Evolutionary conservation across 2,113 vertebrate genomes (phyloP).

Genomic region (Sminthopsis crassicaudata): DNA sequence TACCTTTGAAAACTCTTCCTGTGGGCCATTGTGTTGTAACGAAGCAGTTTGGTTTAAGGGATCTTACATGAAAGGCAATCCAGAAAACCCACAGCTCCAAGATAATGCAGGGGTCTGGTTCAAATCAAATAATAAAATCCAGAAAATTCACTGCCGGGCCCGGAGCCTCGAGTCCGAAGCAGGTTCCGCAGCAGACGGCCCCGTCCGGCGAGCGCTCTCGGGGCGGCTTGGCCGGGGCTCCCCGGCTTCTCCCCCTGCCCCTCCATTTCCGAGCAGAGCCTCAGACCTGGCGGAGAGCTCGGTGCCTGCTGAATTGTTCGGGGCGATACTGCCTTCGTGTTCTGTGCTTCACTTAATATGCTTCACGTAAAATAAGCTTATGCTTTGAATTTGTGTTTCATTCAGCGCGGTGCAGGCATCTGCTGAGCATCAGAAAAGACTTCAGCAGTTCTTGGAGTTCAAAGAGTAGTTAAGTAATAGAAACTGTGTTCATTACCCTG

Average conservation of each 20-base stretch:
- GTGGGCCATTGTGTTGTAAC: constrained; percentile 76
- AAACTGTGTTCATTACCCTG: constrained; percentile 79
- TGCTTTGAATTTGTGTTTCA: constrained; percentile 80
- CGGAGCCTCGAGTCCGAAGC: constrained; percentile 66
- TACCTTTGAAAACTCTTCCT: constrained; percentile 78
- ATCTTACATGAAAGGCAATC: constrained; percentile 80
- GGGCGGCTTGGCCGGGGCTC: no score
- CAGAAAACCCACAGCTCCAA: constrained; percentile 74
- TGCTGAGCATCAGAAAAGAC: constrained; percentile 94
- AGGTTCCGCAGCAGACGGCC: constrained; percentile 51
- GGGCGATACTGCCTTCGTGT: constrained; percentile 71
- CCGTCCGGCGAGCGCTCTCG: neutral
- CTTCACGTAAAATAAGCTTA: constrained; percentile 78
- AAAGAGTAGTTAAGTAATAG: constrained; percentile 90
- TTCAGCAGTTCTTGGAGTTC: constrained; percentile 97
- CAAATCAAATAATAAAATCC: constrained; percentile 81
- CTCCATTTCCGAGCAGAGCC: constrained; percentile 60
- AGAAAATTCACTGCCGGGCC: constrained; percentile 66
- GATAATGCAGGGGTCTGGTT: constrained; percentile 79
- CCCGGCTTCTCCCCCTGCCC: constrained; percentile 33
- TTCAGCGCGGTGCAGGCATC: constrained; percentile 94
- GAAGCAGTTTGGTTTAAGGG: constrained; percentile 80
- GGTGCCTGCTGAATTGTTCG: constrained; percentile 74
- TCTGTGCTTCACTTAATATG: constrained; percentile 74
- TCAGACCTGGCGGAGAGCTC: constrained; percentile 72